A percentile compares a stretch with the other conserved stretches of the same genome.
These are phyloP conservation scores for Solea senegalensis DNA, from an alignment of 2,113 vertebrate genomes.

Conservation along the genomic window DNA sequence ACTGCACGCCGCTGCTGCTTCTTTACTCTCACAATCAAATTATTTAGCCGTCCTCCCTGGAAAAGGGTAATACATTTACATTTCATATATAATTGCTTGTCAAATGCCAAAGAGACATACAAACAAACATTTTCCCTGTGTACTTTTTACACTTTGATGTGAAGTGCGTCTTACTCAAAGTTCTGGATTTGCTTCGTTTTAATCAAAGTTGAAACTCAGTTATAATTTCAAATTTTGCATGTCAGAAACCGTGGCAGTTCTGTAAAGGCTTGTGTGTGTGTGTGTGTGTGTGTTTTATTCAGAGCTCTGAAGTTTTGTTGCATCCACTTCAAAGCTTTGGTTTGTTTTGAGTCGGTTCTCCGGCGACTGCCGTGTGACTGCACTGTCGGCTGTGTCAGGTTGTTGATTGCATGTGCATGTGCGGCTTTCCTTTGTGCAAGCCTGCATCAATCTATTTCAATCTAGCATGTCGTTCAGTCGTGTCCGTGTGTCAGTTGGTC, in stretches of 20 bases:
- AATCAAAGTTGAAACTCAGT: background rate
- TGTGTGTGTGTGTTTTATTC: too few relatives aligned
- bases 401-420: background rate
- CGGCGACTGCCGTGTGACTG: slow-evolving; percentile 26
- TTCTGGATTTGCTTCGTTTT: slow-evolving; percentile 1
- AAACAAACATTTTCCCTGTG: background rate
- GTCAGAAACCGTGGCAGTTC: too few relatives aligned
- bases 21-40: slow-evolving; percentile 10
- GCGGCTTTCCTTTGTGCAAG: background rate
- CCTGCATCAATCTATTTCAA: background rate
- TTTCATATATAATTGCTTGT: background rate
- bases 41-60: background rate
- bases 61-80: background rate
- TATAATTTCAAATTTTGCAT: background rate
- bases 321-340: slow-evolving; percentile 9
- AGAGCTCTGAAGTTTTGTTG: too few relatives aligned
- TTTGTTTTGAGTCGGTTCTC: slow-evolving; percentile 7
- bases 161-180: too few relatives aligned
- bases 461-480: background rate
- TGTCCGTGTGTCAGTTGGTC: background rate
- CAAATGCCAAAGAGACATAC: background rate
- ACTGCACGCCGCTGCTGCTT: background rate
- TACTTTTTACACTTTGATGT: background rate
- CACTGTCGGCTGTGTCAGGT: background rate
- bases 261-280: background rate